Conservation (phyloP, 2,888 invertebrate genomes). For the Diarsia rubi region DNA sequence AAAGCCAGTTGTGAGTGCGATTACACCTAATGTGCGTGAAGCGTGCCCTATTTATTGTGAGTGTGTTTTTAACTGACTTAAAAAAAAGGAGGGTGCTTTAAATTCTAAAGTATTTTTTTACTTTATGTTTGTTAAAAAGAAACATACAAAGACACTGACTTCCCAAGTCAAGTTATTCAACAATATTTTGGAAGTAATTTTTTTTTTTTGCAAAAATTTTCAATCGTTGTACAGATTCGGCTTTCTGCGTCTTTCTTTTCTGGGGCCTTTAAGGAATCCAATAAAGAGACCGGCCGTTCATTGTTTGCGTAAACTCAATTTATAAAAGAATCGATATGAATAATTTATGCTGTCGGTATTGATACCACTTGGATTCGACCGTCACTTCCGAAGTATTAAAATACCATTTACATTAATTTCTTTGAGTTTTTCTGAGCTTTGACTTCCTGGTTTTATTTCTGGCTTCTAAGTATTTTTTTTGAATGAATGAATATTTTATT, state of each 20-base stretch:
- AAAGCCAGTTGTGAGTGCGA: background rate
- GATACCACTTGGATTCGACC: slow-evolving; percentile 43
- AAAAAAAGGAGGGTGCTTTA: no score
- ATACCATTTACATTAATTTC: slow-evolving; percentile 54
- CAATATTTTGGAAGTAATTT: no score
- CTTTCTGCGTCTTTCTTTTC: slow-evolving; percentile 8
- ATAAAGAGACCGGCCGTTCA: slow-evolving; percentile 57
- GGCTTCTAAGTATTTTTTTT: background rate
- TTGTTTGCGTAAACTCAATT: slow-evolving; percentile 69
- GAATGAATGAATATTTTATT: slow-evolving; percentile 34
- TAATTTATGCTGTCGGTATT: slow-evolving; percentile 63
- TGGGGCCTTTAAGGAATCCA: slow-evolving; percentile 58
- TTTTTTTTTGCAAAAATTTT: background rate
- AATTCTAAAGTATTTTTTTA: no score
- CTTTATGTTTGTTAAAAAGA: no score
- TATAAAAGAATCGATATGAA: slow-evolving; percentile 69
- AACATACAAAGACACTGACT: no score
- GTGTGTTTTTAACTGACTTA: background rate
- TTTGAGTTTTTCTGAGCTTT: slow-evolving; percentile 26
- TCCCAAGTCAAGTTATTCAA: no score
- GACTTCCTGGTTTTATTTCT: slow-evolving; percentile 1
- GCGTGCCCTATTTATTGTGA: background rate
- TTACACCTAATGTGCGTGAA: background rate
- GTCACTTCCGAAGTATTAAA: slow-evolving; percentile 56
- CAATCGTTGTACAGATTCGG: background rate